These are phyloP conservation scores for Synanthedon andrenaeformis DNA, from an alignment of 2,888 invertebrate genomes.

Conservation along the genomic window DNA sequence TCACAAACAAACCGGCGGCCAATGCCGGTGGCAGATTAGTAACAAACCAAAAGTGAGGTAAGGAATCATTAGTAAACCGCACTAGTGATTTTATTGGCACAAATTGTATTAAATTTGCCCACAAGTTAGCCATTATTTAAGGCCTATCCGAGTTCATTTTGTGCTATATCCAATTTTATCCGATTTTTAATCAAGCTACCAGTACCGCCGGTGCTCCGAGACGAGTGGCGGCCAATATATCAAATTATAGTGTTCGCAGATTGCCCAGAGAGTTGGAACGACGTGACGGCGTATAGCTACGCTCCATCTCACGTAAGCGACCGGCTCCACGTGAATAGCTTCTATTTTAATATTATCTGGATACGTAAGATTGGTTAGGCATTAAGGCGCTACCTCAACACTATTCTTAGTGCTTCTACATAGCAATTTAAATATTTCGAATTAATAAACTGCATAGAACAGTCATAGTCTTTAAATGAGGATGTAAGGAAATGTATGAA, in stretches of 20 bases:
- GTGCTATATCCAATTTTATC: slow-evolving; percentile 38
- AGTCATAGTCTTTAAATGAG: too few species aligned
- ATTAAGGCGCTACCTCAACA: too few species aligned
- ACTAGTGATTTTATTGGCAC: not conserved
- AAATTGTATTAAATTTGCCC: not conserved
- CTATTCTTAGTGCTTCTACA: too few species aligned
- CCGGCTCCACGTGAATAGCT: not conserved
- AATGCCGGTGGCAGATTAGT: too few species aligned
- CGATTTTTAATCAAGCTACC: slow-evolving; percentile 61
- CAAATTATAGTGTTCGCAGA: slow-evolving; percentile 62
- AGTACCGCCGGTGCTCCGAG: slow-evolving; percentile 7
- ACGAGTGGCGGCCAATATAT: slow-evolving; percentile 49
- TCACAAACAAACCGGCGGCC: too few species aligned
- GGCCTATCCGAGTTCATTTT: not conserved
- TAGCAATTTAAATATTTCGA: too few species aligned
- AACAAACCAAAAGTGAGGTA: too few species aligned
- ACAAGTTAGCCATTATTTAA: not conserved
- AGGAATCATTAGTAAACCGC: too few species aligned
- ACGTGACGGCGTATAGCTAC: not conserved
- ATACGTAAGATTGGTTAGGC: too few species aligned
- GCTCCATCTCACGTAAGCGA: not conserved
- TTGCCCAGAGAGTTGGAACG: slow-evolving; percentile 37
- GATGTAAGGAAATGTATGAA: too few species aligned
- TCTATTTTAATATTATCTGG: not conserved
- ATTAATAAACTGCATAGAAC: too few species aligned